Evolutionary conservation across 2,888 invertebrate species (phyloP), one percentile per base, ranked within the genome.

Genomic region (Myopa testacea): DNA sequence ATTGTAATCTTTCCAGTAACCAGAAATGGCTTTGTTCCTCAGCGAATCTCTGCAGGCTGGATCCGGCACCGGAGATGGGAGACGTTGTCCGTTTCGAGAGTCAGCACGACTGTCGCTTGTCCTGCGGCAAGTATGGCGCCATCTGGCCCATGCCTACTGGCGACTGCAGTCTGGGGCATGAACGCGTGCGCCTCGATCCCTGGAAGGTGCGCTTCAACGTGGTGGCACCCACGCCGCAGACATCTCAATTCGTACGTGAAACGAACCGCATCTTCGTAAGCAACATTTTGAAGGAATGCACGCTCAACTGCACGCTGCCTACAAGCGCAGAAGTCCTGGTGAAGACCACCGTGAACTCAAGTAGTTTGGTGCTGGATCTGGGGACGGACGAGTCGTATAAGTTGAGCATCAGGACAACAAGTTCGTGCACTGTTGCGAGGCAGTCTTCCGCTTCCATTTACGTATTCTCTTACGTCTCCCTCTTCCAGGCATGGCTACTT

Each of bases 131-230:
- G 78, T 93, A 92, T 82, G 93, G 94, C 0, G 91, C 92, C 0
- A 90, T 94, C 19, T 95, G 94, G 94, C 95, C 95, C 0, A 88
- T 90, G 83, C 94, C 95, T 0, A 92, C 92, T 1, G 90, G 90
- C 0, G 91, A 90, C 0, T 90, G 90, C 80, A 90, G 80, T 34
- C 79, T 90, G 34, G 83, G 87, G 0, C 84, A 89, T 69, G 84
- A 86, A 3, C 86, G 92, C 0, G 89, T 92, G 0, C 89, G 89
- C 78, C 91, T 93, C 81, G 92, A 93, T 85, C 92, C 93, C 0
- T 91, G 90, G 84, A 91, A 90, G 83, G 87, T 89, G 76, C 85
- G 88, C 78, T 93, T 91, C 79, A 91, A 92, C 83, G 87, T 92
- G 19, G 87, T 89, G 58, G 90, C 91, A 19, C 90, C 91, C 0